Conservation (phyloP, 2,888 invertebrate species). For the Lasiommata megera region DNA sequence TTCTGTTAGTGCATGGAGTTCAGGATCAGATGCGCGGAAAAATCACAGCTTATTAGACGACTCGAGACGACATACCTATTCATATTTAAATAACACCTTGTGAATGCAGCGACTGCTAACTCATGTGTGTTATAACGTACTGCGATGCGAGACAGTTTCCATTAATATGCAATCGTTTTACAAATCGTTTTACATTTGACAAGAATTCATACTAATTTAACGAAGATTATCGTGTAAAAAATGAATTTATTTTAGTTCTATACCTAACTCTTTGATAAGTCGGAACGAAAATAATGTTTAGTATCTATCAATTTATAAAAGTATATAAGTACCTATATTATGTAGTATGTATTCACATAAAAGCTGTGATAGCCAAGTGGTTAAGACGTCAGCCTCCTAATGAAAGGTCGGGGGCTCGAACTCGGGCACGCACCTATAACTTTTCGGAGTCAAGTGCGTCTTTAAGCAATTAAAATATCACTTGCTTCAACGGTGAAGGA, state of each 20-base stretch:
- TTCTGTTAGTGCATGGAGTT: conserved; percentile 34
- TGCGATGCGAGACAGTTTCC: conserved; percentile 16
- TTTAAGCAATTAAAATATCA: too few relatives aligned
- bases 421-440: too few relatives aligned
- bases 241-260: neutral
- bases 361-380: too few relatives aligned
- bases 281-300: too few relatives aligned
- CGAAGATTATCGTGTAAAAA: neutral
- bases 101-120: conserved; percentile 52
- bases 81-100: conserved; percentile 75
- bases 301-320: too few relatives aligned
- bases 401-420: too few relatives aligned
- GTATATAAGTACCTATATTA: too few relatives aligned
- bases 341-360: too few relatives aligned
- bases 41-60: conserved; percentile 72
- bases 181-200: neutral
- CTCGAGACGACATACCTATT: conserved; percentile 63
- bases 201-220: neutral
- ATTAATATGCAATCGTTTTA: conserved; percentile 13
- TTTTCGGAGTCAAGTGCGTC: too few relatives aligned
- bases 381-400: too few relatives aligned
- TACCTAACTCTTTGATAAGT: too few relatives aligned
- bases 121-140: conserved; percentile 46
- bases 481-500: too few relatives aligned
- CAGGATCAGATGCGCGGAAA: conserved; percentile 69